These are phyloP conservation scores for Ennomos erosarius DNA, from an alignment of 2,888 invertebrate species.

Conservation along the genomic window DNA sequence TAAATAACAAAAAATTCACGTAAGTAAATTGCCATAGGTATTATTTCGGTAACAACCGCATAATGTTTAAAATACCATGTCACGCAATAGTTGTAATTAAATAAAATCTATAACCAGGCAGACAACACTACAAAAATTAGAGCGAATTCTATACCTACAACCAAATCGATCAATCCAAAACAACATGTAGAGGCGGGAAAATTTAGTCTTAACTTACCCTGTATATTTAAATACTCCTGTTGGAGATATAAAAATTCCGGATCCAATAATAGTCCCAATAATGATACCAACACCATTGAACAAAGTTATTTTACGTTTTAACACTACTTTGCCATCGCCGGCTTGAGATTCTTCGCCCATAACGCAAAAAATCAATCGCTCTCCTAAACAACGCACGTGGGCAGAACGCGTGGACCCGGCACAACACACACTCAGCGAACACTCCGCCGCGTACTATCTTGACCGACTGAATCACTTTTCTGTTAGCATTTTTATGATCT, in stretches of 20 bases:
- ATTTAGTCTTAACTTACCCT: slow-evolving; percentile 77
- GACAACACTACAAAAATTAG: too few species aligned
- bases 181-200: slow-evolving; percentile 56
- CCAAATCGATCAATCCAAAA: too few species aligned
- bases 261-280: slow-evolving; percentile 95
- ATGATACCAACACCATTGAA: slow-evolving; percentile 95
- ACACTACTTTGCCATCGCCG: slow-evolving; percentile 85
- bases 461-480: slow-evolving; percentile 74
- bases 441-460: slow-evolving; percentile 57
- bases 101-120: background rate
- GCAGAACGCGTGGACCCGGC: slow-evolving; percentile 47
- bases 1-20: too few species aligned
- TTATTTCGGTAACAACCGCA: too few species aligned
- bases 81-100: background rate
- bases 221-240: slow-evolving; percentile 89
- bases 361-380: slow-evolving; percentile 79
- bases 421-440: slow-evolving; percentile 46
- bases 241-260: slow-evolving; percentile 97
- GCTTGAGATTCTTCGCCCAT: slow-evolving; percentile 80
- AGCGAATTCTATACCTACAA: too few species aligned
- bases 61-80: background rate
- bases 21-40: too few species aligned
- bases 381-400: slow-evolving; percentile 73
- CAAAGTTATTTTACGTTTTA: slow-evolving; percentile 93
- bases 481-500: slow-evolving; percentile 72